Conservation (phyloP, 2,113 vertebrate genomes). For the Cariama cristata region DNA sequence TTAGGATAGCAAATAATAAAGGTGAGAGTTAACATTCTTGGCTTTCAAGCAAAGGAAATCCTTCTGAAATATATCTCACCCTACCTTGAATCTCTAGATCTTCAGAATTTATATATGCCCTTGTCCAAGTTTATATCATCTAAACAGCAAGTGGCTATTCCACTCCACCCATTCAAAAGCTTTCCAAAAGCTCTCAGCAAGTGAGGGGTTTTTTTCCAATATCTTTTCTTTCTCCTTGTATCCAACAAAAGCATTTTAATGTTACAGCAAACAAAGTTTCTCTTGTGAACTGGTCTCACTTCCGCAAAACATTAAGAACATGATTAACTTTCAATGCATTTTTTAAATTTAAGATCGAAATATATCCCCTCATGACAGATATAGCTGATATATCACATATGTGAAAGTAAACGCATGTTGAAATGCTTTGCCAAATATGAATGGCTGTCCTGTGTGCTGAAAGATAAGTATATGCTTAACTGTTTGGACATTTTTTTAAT, state of each 20-base stretch:
- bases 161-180: slow-evolving; percentile 15
- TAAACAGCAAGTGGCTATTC: slow-evolving; percentile 30
- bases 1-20: slow-evolving; percentile 15
- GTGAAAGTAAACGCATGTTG: neutral
- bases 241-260: slow-evolving; percentile 1
- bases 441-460: neutral
- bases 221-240: slow-evolving; percentile 1
- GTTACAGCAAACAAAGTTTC: neutral
- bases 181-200: slow-evolving; percentile 6
- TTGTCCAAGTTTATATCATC: neutral
- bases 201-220: neutral
- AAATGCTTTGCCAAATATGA: neutral
- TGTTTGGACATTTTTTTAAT: neutral
- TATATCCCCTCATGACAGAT: neutral
- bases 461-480: neutral
- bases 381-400: neutral
- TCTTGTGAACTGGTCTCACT: neutral
- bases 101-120: neutral
- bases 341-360: neutral
- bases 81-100: neutral
- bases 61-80: neutral
- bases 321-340: slow-evolving; percentile 2
- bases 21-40: neutral
- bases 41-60: neutral
- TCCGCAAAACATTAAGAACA: neutral